These are phyloP conservation scores for Chironomus tentans DNA, from an alignment of 2,888 invertebrate species.

Conservation along the genomic window DNA sequence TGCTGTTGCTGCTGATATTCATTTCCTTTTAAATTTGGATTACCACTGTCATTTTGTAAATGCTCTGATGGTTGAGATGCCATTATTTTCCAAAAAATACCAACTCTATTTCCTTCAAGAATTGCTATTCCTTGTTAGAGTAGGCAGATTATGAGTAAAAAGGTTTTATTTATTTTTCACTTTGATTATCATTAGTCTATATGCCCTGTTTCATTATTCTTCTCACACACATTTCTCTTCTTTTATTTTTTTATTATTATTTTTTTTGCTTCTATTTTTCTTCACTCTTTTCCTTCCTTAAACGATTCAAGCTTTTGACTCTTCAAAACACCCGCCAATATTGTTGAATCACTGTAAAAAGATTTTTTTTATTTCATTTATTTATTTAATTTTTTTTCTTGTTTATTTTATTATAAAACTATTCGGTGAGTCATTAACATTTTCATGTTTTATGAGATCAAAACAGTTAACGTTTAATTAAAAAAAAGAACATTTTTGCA, in stretches of 20 bases:
- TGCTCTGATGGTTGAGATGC: conserved; percentile 24
- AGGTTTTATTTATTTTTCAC: background rate
- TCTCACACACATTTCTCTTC: background rate
- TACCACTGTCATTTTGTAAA: conserved; percentile 15
- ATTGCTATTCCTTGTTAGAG: conserved; percentile 7
- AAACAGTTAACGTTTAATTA: too few species aligned
- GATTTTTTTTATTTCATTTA: too few species aligned
- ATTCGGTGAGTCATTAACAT: too few species aligned
- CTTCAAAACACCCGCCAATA: background rate
- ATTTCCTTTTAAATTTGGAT: conserved; percentile 22
- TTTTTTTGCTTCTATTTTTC: background rate
- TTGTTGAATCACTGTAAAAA: background rate
- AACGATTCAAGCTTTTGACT: background rate
- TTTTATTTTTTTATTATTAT: background rate
- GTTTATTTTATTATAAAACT: too few species aligned
- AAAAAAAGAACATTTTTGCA: too few species aligned
- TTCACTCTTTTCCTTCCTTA: background rate
- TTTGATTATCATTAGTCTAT: conserved; percentile 14
- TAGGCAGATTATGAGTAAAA: background rate
- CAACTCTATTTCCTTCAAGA: conserved; percentile 13
- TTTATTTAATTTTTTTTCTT: too few species aligned
- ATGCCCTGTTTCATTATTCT: conserved; percentile 12
- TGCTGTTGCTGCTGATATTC: conserved; percentile 5
- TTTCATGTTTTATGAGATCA: too few species aligned
- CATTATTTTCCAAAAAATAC: conserved; percentile 16